Evolutionary conservation across 2,888 invertebrate species (phyloP).

Genomic region (Incurvaria masculella): DNA sequence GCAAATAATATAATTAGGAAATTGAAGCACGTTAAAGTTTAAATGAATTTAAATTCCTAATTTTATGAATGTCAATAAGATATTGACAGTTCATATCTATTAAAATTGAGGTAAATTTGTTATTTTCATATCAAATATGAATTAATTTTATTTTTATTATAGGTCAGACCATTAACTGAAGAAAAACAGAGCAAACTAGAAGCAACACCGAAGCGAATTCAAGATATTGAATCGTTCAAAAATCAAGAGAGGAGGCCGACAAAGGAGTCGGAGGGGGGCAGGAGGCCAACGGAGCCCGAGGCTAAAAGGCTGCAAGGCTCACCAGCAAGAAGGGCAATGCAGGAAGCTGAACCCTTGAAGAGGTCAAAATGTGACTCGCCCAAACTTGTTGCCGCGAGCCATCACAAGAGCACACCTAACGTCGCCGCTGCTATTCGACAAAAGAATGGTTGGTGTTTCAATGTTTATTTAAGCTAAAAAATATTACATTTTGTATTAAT

Average conservation of each 20-base stretch:
- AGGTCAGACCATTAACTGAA: slow-evolving; percentile 40
- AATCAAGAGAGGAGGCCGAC: slow-evolving; percentile 17
- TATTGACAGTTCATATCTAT: too few relatives aligned
- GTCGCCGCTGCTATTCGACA: slow-evolving; percentile 55
- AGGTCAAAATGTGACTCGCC: slow-evolving; percentile 29
- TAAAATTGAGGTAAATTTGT: too few relatives aligned
- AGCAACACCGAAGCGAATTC: slow-evolving; percentile 21
- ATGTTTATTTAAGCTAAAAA: background rate
- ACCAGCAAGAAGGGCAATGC: slow-evolving; percentile 42
- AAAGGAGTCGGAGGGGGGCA: slow-evolving; percentile 22
- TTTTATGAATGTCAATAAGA: too few relatives aligned
- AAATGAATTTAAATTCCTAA: too few relatives aligned
- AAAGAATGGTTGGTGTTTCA: slow-evolving; percentile 31
- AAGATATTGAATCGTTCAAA: background rate
- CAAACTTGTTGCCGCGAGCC: slow-evolving; percentile 26
- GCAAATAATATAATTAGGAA: too few relatives aligned
- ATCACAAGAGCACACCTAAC: slow-evolving; percentile 63
- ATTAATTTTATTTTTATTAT: slow-evolving; percentile 6
- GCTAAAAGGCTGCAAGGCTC: slow-evolving; percentile 43
- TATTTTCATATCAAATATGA: too few relatives aligned
- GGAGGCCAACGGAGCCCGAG: slow-evolving; percentile 41
- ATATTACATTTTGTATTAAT: background rate
- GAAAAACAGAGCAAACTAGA: slow-evolving; percentile 32
- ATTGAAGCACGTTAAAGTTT: too few relatives aligned
- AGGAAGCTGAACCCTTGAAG: slow-evolving; percentile 46